These are phyloP conservation scores for Sparus aurata DNA, from an alignment of 2,797 vertebrate species.

Conservation along the genomic window DNA sequence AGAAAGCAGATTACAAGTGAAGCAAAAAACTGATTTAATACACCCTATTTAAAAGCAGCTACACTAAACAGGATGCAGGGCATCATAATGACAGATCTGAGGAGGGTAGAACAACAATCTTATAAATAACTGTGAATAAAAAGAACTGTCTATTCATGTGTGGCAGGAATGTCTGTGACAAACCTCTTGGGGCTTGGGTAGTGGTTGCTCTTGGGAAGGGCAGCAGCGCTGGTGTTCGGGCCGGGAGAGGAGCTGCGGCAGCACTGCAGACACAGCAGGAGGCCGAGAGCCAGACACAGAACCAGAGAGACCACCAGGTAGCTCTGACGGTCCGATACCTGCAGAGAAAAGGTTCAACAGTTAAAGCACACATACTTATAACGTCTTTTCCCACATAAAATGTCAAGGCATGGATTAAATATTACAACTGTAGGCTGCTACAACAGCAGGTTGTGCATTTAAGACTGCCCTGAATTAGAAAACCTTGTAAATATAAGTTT, in stretches of 20 bases:
- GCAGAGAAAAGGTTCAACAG: constrained; percentile 18
- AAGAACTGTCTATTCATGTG: not conserved
- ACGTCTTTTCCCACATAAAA: not conserved
- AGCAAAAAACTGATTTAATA: not conserved
- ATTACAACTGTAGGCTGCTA: not conserved
- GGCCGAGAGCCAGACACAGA: constrained; percentile 91
- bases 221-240: constrained; percentile 80
- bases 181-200: constrained; percentile 98
- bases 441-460: not conserved
- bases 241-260: constrained; percentile 87
- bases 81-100: not conserved
- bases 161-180: not conserved
- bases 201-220: constrained; percentile 93
- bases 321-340: constrained; percentile 96
- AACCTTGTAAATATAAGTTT: not conserved
- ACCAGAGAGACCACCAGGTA: constrained; percentile 94
- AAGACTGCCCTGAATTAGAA: not conserved
- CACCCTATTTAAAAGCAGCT: not conserved
- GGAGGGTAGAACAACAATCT: constrained; percentile 9
- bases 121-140: constrained; percentile 8
- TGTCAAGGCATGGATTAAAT: not conserved
- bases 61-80: not conserved
- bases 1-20: not conserved
- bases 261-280: constrained; percentile 93
- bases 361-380: not conserved